A percentile compares a stretch with the other conserved stretches of the same genome.
phyloP scores from a whole-genome alignment of 2,797 vertebrate genomes.

The Tympanoctomys barrerae region DNA sequence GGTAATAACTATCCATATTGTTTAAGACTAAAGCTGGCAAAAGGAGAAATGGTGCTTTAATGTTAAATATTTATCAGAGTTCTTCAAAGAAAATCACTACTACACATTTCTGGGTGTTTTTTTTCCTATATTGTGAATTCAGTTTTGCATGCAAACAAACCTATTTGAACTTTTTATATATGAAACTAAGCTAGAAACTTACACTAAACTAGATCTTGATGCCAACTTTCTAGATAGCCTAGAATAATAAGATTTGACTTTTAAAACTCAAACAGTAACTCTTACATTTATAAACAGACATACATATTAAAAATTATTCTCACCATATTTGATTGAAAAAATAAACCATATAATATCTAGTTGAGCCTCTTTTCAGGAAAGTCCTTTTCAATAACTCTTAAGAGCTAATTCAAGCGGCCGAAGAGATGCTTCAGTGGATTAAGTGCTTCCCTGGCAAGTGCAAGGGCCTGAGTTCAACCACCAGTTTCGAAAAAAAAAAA shows the following conservation, averaged over 20 bases:
- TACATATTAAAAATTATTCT: background rate
- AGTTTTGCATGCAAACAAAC: background rate
- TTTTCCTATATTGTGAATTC: background rate
- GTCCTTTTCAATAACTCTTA: background rate
- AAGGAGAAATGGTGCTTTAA: background rate
- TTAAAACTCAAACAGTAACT: conserved; percentile 1
- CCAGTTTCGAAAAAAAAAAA: no score
- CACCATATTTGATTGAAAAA: background rate
- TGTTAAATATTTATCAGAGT: background rate
- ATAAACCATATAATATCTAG: background rate
- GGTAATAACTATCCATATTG: background rate
- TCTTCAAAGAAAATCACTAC: background rate
- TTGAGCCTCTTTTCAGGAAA: conserved; percentile 3
- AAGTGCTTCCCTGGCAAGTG: no score
- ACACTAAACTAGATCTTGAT: conserved; percentile 3
- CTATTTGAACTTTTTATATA: conserved; percentile 1
- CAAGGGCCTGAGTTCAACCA: no score
- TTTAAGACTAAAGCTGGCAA: background rate
- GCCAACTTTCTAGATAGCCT: background rate
- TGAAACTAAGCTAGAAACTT: background rate
- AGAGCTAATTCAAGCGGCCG: background rate
- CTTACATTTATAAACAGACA: background rate
- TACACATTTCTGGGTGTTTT: background rate
- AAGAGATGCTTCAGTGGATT: no score
- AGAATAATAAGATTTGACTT: conserved; percentile 37